phyloP scores from a whole-genome alignment of 2,113 vertebrate species.

The Xiphias gladius region DNA sequence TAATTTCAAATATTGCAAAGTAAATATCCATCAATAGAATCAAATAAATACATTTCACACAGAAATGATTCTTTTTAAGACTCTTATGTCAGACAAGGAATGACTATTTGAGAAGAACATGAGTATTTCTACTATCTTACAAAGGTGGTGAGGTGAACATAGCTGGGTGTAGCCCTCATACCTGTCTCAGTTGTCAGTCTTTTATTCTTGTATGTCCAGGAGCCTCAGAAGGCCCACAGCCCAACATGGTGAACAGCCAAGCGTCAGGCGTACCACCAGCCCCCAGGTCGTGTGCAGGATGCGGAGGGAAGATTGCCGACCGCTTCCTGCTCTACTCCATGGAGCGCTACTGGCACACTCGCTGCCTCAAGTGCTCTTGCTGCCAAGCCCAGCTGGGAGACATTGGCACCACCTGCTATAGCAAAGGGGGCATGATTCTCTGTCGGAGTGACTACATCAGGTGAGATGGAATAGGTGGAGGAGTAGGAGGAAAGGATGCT shows the following conservation, averaged over 20 bases:
- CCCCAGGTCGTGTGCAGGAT: conserved; percentile 86
- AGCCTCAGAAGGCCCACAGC: conserved; percentile 29
- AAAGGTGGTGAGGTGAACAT: neutral
- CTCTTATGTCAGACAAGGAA: too few relatives aligned
- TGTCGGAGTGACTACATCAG: conserved; percentile 89
- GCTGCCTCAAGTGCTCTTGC: conserved; percentile 88
- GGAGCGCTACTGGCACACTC: conserved; percentile 89
- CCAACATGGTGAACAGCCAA: conserved; percentile 86
- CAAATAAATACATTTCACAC: neutral
- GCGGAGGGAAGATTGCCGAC: conserved; percentile 86
- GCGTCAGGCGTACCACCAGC: conserved; percentile 64
- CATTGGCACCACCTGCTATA: conserved; percentile 88
- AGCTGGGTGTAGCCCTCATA: neutral
- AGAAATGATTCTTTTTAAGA: neutral
- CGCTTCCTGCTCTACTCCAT: conserved; percentile 89
- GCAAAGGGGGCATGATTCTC: conserved; percentile 89
- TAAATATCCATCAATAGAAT: neutral
- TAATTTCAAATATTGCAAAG: neutral
- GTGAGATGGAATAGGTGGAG: conserved; percentile 65
- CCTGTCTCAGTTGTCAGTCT: neutral
- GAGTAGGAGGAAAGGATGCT: conserved; percentile 4
- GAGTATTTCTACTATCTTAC: neutral
- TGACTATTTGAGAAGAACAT: neutral
- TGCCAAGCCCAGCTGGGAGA: conserved; percentile 89
- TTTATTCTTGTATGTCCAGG: conserved; percentile 33